A percentile compares a stretch with the other conserved stretches of the same genome.
Evolutionary conservation across 2,113 vertebrate species (phyloP).

Genomic region (Sander vitreus): DNA sequence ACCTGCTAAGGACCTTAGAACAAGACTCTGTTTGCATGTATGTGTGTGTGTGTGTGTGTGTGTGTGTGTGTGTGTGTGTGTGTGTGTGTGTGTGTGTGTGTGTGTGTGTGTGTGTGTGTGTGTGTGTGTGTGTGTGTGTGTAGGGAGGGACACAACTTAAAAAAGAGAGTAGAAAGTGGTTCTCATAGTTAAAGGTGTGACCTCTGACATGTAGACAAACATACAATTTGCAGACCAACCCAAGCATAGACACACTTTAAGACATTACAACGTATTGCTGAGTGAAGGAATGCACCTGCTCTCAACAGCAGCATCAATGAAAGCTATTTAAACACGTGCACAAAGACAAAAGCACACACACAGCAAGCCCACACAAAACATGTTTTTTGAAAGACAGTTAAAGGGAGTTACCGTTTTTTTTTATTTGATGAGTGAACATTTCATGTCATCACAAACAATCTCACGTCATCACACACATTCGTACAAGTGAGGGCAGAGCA

Average conservation of each 20-base stretch:
- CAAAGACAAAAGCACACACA: conserved; percentile 14
- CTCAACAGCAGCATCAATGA: conserved; percentile 16
- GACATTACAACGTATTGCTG: conserved; percentile 47
- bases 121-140: conserved; percentile 44
- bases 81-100: conserved; percentile 41
- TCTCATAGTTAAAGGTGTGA: conserved; percentile 48
- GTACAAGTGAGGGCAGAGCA: conserved; percentile 19
- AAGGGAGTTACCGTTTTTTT: conserved; percentile 39
- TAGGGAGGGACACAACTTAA: conserved; percentile 15
- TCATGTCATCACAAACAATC: conserved; percentile 16
- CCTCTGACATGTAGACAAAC: conserved; percentile 56
- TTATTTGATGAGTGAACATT: conserved; percentile 36
- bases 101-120: conserved; percentile 40
- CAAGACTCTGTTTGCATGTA: conserved; percentile 33
- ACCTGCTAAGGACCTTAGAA: conserved; percentile 69
- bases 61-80: conserved; percentile 36
- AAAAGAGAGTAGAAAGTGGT: conserved; percentile 29
- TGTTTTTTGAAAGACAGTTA: conserved; percentile 41
- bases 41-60: conserved; percentile 48
- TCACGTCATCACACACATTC: conserved; percentile 9
- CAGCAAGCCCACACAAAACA: conserved; percentile 30
- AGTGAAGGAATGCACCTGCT: conserved; percentile 79
- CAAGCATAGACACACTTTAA: conserved; percentile 21
- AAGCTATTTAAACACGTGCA: conserved; percentile 41
- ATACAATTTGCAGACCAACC: conserved; percentile 46